phyloP scores from a whole-genome alignment of 2,113 vertebrate species.

The Sinocyclocheilus maitianheensis region DNA sequence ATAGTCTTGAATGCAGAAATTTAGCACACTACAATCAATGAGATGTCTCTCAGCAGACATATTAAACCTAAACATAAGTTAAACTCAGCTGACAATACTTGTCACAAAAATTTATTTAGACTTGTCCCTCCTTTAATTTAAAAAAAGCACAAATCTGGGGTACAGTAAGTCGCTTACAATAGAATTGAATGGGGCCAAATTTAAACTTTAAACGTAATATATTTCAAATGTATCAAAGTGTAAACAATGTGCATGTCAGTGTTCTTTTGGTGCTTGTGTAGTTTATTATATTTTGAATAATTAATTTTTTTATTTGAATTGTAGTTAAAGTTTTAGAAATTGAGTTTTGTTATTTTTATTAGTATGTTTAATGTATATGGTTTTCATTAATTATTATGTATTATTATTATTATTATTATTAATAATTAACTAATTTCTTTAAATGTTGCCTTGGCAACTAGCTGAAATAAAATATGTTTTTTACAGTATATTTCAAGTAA shows the following conservation, averaged over 20 bases:
- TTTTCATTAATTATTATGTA: no score
- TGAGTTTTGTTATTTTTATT: no score
- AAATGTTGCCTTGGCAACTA: no score
- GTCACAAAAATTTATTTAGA: background rate
- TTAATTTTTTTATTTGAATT: no score
- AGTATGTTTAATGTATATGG: no score
- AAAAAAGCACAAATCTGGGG: background rate
- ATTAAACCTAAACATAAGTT: background rate
- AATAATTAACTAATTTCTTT: no score
- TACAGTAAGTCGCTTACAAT: background rate
- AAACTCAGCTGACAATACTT: slow-evolving; percentile 7
- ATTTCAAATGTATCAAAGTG: background rate
- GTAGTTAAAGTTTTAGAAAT: no score
- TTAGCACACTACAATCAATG: background rate
- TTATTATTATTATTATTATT: no score
- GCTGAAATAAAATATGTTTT: no score
- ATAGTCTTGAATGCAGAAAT: background rate
- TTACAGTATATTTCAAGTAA: no score
- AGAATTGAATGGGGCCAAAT: background rate
- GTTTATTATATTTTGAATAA: background rate
- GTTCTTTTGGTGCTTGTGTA: background rate
- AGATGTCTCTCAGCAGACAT: background rate
- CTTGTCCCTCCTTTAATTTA: background rate
- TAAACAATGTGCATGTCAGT: background rate
- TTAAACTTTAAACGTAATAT: background rate